Evolutionary conservation across 2,113 vertebrate genomes (phyloP), one percentile per base, ranked within the genome.

Genomic region (Myotis yumanensis): DNA sequence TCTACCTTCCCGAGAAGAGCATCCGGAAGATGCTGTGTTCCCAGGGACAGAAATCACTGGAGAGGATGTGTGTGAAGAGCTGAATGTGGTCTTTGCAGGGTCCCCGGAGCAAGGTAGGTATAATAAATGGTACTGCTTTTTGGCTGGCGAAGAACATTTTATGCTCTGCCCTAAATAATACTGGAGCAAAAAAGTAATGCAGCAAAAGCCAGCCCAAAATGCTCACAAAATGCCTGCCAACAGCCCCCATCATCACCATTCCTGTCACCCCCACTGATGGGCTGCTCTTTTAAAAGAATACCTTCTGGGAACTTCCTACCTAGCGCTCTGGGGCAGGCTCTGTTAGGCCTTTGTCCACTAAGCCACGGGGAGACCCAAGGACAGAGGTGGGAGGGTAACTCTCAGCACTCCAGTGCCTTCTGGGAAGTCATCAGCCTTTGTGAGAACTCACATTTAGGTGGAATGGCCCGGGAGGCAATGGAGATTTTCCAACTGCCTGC

Each of bases 401-500:
- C 48, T 23, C 32, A 37, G 20, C 28, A 46, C 18, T 32, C 40
- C 18, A 35, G 12, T 30, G 64, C 11, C n/a, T 16, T 59, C 72
- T 12, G 18, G 2, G 23, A 15, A 20, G 17, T 37, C 54, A 11
- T 18, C 5, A 46, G 5, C 28, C 30, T 92, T 68, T 62, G 30
- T 51, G 35, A 57, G 54, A 90, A 40, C 25, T 77, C 57, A 12
- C 8, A 0, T 43, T 80, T 64, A 4, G 37, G 25, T 46, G 17
- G 28, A 75, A 79, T 30, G 35, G 51, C 23, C 90, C 57, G 40
- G 40, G 64, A 87, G 25, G 32, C 25, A 40, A 76, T 12, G 4
- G 66, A 25, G 57, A 52, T 85, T 93, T 96, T 12, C 43, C 46
- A 88, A 28, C 11, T 43, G 54, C 72, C 51, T 92, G 14, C 11